phyloP scores from a whole-genome alignment of 2,888 invertebrate genomes.

The Protodeltote pygarga region DNA sequence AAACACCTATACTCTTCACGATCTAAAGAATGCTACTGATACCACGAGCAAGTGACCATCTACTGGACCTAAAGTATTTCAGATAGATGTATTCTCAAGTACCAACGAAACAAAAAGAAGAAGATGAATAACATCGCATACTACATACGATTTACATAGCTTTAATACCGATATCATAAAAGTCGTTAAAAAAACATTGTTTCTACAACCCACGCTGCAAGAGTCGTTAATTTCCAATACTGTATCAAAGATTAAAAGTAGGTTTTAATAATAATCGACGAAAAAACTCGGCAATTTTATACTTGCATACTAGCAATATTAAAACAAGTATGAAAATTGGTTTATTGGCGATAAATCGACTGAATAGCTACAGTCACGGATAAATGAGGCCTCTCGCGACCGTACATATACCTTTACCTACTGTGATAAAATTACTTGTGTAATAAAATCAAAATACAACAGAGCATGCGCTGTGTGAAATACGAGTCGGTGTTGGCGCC shows the following conservation, averaged over 20 bases:
- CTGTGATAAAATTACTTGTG: slow-evolving; percentile 56
- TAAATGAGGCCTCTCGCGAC: slow-evolving; percentile 52
- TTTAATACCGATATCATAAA: too few species aligned
- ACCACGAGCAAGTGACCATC: too few species aligned
- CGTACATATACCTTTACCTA: slow-evolving; percentile 45
- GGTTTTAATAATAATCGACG: slow-evolving; percentile 53
- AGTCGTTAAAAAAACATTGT: slow-evolving; percentile 26
- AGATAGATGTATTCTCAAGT: too few species aligned
- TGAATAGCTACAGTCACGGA: slow-evolving; percentile 50
- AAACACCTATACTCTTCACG: too few species aligned
- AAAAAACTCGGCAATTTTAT: slow-evolving; percentile 48
- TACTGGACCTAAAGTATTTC: too few species aligned
- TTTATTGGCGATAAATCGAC: slow-evolving; percentile 66
- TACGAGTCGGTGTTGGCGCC: slow-evolving; percentile 54
- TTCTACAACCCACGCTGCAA: slow-evolving; percentile 26
- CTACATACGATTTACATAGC: too few species aligned
- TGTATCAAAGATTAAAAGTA: slow-evolving; percentile 24
- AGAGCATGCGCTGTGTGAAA: slow-evolving; percentile 35
- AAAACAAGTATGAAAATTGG: slow-evolving; percentile 55
- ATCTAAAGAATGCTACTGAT: too few species aligned
- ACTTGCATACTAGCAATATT: slow-evolving; percentile 44
- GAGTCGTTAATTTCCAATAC: slow-evolving; percentile 26
- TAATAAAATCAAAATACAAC: slow-evolving; percentile 61
- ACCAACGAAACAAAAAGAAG: too few species aligned
- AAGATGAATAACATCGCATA: too few species aligned